Percentiles rank a stretch among this genome's conserved stretches.
These are phyloP conservation scores for Ciconia boyciana DNA, from an alignment of 2,113 vertebrate genomes.

Conservation along the genomic window DNA sequence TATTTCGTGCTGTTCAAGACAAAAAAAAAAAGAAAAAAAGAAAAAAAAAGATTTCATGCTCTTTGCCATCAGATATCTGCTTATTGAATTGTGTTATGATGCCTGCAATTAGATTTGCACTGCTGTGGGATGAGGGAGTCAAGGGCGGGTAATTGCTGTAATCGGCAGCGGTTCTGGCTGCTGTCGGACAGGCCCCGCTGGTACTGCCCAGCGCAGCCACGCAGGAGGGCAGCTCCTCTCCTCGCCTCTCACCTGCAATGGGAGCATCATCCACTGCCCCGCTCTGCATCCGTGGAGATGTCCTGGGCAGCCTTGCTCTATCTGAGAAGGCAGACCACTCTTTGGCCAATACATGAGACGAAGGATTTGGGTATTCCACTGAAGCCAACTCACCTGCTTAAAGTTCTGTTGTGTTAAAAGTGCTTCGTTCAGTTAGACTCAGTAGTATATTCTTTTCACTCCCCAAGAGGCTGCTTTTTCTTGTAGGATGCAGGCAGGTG, in stretches of 20 bases:
- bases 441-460: neutral
- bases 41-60: neutral
- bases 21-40: neutral
- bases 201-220: accelerated
- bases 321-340: neutral
- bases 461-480: neutral
- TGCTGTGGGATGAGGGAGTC: neutral
- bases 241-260: neutral
- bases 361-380: neutral
- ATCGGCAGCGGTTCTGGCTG: neutral
- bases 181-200: accelerated
- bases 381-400: neutral
- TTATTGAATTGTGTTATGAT: neutral
- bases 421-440: neutral
- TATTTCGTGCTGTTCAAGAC: neutral
- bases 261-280: neutral
- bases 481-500: neutral
- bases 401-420: neutral
- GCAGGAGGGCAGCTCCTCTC: neutral
- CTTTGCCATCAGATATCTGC: neutral
- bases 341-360: accelerated
- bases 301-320: neutral
- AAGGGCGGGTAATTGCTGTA: neutral
- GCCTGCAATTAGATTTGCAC: neutral
- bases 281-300: accelerated